Evolutionary conservation across 2,888 invertebrate genomes (phyloP).

Genomic region (Drosophila demipolita): DNA sequence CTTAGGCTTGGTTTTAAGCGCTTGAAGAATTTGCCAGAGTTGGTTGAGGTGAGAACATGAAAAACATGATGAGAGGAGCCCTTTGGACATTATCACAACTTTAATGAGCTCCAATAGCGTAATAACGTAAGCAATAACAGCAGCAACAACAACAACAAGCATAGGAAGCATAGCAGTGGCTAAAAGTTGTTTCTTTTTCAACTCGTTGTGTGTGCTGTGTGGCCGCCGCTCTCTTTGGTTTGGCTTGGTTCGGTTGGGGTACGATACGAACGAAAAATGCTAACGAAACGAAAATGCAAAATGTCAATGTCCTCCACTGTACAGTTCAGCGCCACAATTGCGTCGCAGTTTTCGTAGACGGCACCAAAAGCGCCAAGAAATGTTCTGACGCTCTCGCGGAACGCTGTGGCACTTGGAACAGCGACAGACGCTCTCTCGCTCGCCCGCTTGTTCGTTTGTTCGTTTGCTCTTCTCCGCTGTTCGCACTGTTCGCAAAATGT

Average conservation of each 20-base stretch:
- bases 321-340: constrained; percentile 80
- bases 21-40: neutral
- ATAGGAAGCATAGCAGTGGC: constrained; percentile 38
- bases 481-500: constrained; percentile 23
- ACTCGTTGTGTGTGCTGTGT: constrained; percentile 42
- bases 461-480: constrained; percentile 15
- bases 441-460: constrained; percentile 17
- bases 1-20: constrained; percentile 36
- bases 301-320: constrained; percentile 84
- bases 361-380: constrained; percentile 57
- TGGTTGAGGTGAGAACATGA: constrained; percentile 49
- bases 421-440: constrained; percentile 20
- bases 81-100: constrained; percentile 72
- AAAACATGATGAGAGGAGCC: constrained; percentile 23
- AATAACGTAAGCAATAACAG: constrained; percentile 27
- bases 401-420: constrained; percentile 65
- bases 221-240: constrained; percentile 31
- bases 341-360: constrained; percentile 77
- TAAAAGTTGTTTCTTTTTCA: constrained; percentile 59
- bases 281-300: constrained; percentile 83
- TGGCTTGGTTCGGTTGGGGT: constrained; percentile 23
- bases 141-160: constrained; percentile 1
- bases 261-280: constrained; percentile 78
- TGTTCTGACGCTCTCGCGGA: constrained; percentile 50
- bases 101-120: constrained; percentile 67